Evolutionary conservation across 2,888 invertebrate species (phyloP).

Genomic region (Cephus nigrinus): DNA sequence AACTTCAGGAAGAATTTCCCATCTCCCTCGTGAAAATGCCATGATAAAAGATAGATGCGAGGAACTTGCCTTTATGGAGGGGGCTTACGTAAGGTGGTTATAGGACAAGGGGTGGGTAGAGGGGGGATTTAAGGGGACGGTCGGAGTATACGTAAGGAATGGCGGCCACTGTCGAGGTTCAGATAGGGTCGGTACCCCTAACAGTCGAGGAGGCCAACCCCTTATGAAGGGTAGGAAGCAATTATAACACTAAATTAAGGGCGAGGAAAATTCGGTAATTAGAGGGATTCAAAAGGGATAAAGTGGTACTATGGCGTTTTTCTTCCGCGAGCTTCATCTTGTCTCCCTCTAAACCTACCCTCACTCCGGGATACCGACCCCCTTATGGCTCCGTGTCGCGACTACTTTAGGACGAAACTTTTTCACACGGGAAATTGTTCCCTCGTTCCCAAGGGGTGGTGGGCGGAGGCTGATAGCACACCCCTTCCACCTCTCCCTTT

Average conservation of each 20-base stretch:
- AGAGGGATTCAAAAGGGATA: slow-evolving; percentile 60
- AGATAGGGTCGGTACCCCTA: slow-evolving; percentile 21
- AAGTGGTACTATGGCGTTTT: slow-evolving; percentile 45
- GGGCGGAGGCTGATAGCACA: slow-evolving; percentile 18
- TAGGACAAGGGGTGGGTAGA: slow-evolving; percentile 12
- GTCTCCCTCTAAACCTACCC: background rate
- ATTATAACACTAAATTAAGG: slow-evolving; percentile 65
- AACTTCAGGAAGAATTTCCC: slow-evolving; percentile 19
- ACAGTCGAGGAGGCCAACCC: slow-evolving; percentile 29
- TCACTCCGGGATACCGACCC: background rate
- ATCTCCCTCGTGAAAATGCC: slow-evolving; percentile 23
- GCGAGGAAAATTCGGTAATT: slow-evolving; percentile 65
- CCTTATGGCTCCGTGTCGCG: slow-evolving; percentile 4
- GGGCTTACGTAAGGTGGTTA: slow-evolving; percentile 23
- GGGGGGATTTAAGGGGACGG: slow-evolving; percentile 13
- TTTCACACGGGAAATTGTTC: slow-evolving; percentile 25
- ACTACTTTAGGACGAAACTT: slow-evolving; percentile 15
- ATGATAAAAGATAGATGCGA: slow-evolving; percentile 35
- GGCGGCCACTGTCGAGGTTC: slow-evolving; percentile 36
- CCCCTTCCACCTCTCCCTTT: slow-evolving; percentile 16
- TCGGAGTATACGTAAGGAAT: slow-evolving; percentile 44
- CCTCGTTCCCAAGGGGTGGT: slow-evolving; percentile 16
- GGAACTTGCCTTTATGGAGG: slow-evolving; percentile 16
- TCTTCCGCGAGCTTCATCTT: slow-evolving; percentile 24
- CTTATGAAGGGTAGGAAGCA: slow-evolving; percentile 57